phyloP scores from a whole-genome alignment of 2,888 invertebrate species.

The Orthonychiurus folsomi region DNA sequence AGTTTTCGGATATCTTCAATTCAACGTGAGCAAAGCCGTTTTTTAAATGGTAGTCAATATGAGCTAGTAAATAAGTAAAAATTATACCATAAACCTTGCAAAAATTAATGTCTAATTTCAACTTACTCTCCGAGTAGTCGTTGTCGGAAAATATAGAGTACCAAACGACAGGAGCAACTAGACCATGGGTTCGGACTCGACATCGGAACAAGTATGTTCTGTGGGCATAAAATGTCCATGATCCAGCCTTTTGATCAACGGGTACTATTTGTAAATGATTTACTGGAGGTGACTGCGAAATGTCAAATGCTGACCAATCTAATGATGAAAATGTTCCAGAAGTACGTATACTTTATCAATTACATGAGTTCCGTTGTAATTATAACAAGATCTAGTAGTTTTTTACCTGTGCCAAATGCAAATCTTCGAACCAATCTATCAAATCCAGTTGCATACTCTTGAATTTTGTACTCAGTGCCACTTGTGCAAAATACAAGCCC shows the following conservation, averaged over 20 bases:
- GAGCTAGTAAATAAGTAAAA: not conserved
- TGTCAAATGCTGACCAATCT: slow-evolving; percentile 3
- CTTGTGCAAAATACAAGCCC: slow-evolving; percentile 1
- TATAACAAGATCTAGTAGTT: not conserved
- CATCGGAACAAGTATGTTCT: not conserved
- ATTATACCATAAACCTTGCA: too few species aligned
- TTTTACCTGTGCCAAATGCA: not conserved
- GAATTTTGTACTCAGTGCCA: not conserved
- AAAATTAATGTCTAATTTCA: not conserved
- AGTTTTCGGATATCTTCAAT: not conserved
- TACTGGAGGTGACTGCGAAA: not conserved
- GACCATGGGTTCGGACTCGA: slow-evolving; percentile 2
- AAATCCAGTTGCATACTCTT: slow-evolving; percentile 5
- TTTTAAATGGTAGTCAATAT: slow-evolving; percentile 2
- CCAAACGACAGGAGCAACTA: not conserved
- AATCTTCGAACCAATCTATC: not conserved
- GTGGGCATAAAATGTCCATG: not conserved
- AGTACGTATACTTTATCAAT: not conserved
- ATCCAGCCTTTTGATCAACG: not conserved
- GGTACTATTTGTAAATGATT: not conserved
- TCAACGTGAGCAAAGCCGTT: not conserved
- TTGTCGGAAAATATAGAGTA: not conserved
- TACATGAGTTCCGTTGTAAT: slow-evolving; percentile 1
- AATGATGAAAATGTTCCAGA: not conserved
- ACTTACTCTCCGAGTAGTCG: too few species aligned